Evolutionary conservation across 2,888 invertebrate species (phyloP).

Genomic region (Xanthia togata): DNA sequence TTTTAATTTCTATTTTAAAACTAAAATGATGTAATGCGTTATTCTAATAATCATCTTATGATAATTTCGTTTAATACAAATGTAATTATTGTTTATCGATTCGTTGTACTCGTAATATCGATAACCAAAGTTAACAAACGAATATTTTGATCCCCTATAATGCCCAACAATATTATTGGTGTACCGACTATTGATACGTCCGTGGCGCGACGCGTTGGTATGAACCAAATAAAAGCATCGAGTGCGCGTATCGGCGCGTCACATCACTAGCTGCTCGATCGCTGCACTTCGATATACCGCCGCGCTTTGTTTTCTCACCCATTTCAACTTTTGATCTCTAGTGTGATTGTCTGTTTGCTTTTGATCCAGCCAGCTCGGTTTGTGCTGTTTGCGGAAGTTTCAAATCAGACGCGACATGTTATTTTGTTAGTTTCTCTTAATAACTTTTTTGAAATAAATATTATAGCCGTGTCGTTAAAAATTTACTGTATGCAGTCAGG

Average conservation of each 20-base stretch:
- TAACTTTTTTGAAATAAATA: conserved; percentile 4
- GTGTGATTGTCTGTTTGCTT: conserved; percentile 66
- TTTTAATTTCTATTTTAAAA: background rate
- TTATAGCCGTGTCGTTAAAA: conserved; percentile 17
- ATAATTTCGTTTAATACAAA: background rate
- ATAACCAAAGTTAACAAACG: background rate
- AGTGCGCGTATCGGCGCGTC: conserved; percentile 23
- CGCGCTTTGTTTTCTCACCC: conserved; percentile 64
- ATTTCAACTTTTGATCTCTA: conserved; percentile 68
- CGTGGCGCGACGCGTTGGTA: background rate
- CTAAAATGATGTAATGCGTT: background rate
- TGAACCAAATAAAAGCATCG: conserved; percentile 40
- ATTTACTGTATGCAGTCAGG: background rate
- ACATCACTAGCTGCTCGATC: conserved; percentile 53
- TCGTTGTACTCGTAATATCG: background rate
- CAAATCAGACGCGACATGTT: conserved; percentile 44
- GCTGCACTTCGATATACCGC: conserved; percentile 50
- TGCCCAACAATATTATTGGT: background rate
- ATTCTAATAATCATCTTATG: too few relatives aligned
- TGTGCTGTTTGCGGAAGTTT: conserved; percentile 59
- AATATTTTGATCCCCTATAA: background rate
- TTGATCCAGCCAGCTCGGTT: conserved; percentile 59
- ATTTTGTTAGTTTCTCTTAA: conserved; percentile 32
- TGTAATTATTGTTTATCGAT: background rate
- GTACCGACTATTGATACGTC: conserved; percentile 14